Base-by-base conservation (phyloP, 2,113 vertebrate species). In the Chloroceryle aenea region DNA sequence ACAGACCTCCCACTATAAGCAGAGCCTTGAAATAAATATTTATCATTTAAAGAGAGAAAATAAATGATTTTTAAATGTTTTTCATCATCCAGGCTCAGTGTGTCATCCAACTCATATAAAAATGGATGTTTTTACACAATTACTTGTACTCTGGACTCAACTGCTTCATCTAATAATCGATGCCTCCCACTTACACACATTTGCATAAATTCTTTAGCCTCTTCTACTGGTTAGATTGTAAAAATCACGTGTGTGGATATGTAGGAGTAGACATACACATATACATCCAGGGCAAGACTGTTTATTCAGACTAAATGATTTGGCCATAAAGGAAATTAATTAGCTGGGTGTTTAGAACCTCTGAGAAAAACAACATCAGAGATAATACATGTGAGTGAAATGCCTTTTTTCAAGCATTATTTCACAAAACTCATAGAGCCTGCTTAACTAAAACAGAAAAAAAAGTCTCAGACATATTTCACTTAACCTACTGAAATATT, bases 121-220 rank as follows among this genome's bases (percentile, higher is more conserved):
- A 93, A 94, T 80, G 32, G 83, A 71, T 93, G 48, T 64, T 92
- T 88, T 90, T 90, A 84, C 80, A 95, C 79, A 90, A 93, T 92
- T 88, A 77, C 82, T 94, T 95, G 79, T 88, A 81, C 88, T 93
- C 82, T 90, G 95, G 87, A 92, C 90, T 88, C 76, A 82, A 62
- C 55, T 0, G 0, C 79, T 94, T 93, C 67, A 68, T 92, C 69
- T 92, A 93, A 93, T 91, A 94, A 93, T 88, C 18, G 8, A 85
- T 95, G 68, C 76, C 92, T 94, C 96, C 93, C 82, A 97, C 91
- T 91, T 26, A 0, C 62, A 82, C 50, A 64, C 2, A 4, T 96
- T 92, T 90, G 64, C 76, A 12, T 48, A 84, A 92, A 62, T 90
- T 96, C 79, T 92, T 94, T 38, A 93, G 79, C 72, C 21, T 91